Evolutionary conservation across 2,888 invertebrate genomes (phyloP), one percentile per base, ranked within the genome.

Genomic region (Cryptophagus acutangulus): DNA sequence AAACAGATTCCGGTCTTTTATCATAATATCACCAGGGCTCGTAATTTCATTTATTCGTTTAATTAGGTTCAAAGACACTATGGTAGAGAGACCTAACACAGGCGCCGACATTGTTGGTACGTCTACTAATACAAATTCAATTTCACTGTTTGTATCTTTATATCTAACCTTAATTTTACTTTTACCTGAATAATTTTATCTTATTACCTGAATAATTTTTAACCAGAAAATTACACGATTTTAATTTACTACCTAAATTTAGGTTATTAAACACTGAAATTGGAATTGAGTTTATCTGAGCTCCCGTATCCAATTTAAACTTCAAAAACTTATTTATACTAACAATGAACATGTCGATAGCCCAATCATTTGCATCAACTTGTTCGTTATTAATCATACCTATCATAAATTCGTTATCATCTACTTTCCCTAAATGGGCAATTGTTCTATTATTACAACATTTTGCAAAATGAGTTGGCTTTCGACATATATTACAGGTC

Each of bases 261-360:
- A n/a, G n/a, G n/a, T n/a, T n/a, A n/a, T 33, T 15, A 14, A 33
- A 33, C 9, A 33, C 16, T 4, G 12, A 8, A 4, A 9, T 8
- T 10, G 33, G 33, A 9, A 33, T 33, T 8, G 10, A 9, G 10
- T 33, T 33, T 15, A 15, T 9, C 16, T 9, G 34, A 17, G 34
- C 18, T 9, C 34, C 34, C 5, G 34, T 17, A 17, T 34, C 34
- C 9, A 34, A 8, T 34, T 34, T 34, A 34, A 34, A 17, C 5
- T 34, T 16, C 5, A 17, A 3, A 17, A 2, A 5, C 13, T 3
- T 17, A 16, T 34, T 3, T 8, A 2, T 3, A 6, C 18, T 10
- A 18, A 34, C 5, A 5, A 34, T 17, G n/a, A 13, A 5, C 17
- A 34, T 10, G 2, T 34, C 15, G n/a, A 6, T 12, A 17, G 3